Evolutionary conservation across 2,797 vertebrate species (phyloP), one percentile per base, ranked within the genome.

Genomic region (Syngnathus rostellatus): DNA sequence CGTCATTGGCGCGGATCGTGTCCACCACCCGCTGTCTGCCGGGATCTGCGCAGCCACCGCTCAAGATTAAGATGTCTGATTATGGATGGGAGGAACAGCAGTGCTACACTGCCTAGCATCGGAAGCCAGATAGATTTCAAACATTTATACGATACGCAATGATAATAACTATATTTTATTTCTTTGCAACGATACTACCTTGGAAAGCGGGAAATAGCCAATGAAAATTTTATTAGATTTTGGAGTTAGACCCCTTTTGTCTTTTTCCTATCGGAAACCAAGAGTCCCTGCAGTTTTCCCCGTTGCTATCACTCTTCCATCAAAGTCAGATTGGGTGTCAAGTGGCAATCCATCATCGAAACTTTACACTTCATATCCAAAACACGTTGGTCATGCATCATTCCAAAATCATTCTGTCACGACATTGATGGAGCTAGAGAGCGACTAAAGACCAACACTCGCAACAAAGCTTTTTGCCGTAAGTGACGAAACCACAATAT

Each of bases 1-100:
- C 23, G 78, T 88, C 86, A 88, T 82, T 85, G 76, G 79, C 74
- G 79, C 68, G 70, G 77, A 76, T 84, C 76, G 65, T 77, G 74
- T 64, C 75, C 69, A 64, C 70, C 69, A 70, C 74, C 77, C 70
- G 38, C 72, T 23, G 12, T 71, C 7, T 69, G 73, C 78, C 67
- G 71, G 73, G 64, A 80, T 72, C 71, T 62, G 74, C 74, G 46
- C 43, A 57, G 74, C 76, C 62, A 63, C 81, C 85, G 10, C 8
- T n/a, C 50, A 83, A 80, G 73, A 84, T 78, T 77, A 85, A 73
- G 59, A 68, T 81, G 74, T 46, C 61, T 73, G 80, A 84, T 83
- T 82, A 81, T 77, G 72, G 54, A 37, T 57, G 54, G 31, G 8
- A 57, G 12, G 7, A 5, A 57, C 25, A 8, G 23, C 12, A 16